Base-by-base conservation (phyloP, 2,888 invertebrate species). In the Idaea straminata region DNA sequence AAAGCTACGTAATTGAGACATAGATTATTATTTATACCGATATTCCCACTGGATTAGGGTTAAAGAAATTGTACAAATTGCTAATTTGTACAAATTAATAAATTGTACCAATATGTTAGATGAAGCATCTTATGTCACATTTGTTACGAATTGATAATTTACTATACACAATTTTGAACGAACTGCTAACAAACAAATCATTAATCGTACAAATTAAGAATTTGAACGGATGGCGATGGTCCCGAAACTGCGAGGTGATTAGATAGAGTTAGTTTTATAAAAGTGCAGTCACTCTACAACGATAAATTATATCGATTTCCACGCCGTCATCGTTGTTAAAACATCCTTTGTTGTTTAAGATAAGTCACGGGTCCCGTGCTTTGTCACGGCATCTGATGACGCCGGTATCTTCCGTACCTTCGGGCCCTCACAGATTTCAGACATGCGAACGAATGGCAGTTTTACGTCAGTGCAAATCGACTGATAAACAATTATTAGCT, bases 341-440 rank as follows among this genome's bases (percentile, higher is more conserved):
- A 57, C 62, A 62, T 57, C 57, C 25, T 25, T 25, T 25, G 35
- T 47, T 47, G 47, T 47, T 47, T 47, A 10, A 47, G 47, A 47
- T 47, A 47, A 47, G 47, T 47, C 47, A 47, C 47, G 47, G 10
- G 47, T 13, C 47, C 47, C 47, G 47, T 47, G 47, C 47, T 47
- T 47, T 47, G 47, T 47, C 47, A 47, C 47, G 47, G 47, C 13
- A 47, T 47, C 47, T 47, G 47, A 47, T 10, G 47, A 47, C 10
- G 47, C 3, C 4, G 4, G 47, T 47, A 47, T 3, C 47, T 47
- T 47, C 47, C 47, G 5, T 47, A 47, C 47, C 47, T 47, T 13
- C 10, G 47, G 10, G 13, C 47, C 6, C 47, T 47, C 10, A 4
- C 10, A 47, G 6, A 47, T 2, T 13, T 4, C 4, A 47, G 13